These are phyloP conservation scores for Aleiodes leptofemur DNA, from an alignment of 2,888 invertebrate species.

Conservation along the genomic window DNA sequence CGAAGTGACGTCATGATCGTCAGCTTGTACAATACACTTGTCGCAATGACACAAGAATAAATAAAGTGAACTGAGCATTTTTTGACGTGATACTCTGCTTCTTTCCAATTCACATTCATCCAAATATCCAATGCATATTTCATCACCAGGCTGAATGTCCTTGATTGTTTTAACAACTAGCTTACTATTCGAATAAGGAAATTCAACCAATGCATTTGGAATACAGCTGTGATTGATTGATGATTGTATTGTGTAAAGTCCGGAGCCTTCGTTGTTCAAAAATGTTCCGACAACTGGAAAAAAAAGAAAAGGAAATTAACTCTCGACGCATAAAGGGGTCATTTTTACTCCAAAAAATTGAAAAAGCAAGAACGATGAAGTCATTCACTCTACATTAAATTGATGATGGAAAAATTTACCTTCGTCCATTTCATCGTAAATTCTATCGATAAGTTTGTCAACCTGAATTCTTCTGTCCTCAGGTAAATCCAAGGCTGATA, in stretches of 20 bases:
- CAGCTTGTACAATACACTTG: constrained; percentile 84
- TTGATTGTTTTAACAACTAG: constrained; percentile 84
- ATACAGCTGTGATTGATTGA: constrained; percentile 94
- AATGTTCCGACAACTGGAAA: constrained; percentile 82
- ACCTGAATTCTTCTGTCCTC: constrained; percentile 82
- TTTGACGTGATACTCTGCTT: constrained; percentile 91
- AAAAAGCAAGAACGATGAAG: too few species aligned
- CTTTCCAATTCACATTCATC: constrained; percentile 88
- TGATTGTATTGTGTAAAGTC: constrained; percentile 90
- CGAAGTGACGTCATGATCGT: constrained; percentile 87
- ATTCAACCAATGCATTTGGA: constrained; percentile 91
- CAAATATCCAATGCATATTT: constrained; percentile 93
- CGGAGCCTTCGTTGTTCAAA: constrained; percentile 94
- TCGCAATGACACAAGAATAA: constrained; percentile 89
- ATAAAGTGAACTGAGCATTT: constrained; percentile 87
- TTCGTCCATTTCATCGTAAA: constrained; percentile 89
- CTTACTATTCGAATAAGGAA: constrained; percentile 88
- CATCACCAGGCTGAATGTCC: constrained; percentile 87
- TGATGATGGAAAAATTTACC: constrained; percentile 76
- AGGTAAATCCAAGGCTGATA: constrained; percentile 81
- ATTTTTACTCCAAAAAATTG: too few species aligned
- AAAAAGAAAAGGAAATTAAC: constrained; percentile 34
- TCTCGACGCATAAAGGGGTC: too few species aligned
- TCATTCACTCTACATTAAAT: constrained; percentile 12
- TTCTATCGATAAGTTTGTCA: constrained; percentile 86